Evolutionary conservation across 2,113 vertebrate genomes (phyloP).

Genomic region (Neogobius melanostomus): DNA sequence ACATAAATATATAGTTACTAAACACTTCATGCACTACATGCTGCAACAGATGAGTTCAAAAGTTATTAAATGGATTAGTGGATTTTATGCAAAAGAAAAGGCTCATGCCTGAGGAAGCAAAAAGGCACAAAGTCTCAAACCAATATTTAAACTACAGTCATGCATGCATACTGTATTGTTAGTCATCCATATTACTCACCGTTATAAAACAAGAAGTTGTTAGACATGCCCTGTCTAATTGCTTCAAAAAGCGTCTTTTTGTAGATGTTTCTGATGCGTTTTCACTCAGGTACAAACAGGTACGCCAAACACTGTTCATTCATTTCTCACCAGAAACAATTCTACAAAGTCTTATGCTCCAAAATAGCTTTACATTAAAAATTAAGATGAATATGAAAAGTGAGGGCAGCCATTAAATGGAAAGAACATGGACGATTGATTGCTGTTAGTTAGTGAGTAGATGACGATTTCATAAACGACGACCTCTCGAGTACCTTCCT

Average conservation of each 20-base stretch:
- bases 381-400: neutral
- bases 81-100: neutral
- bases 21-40: neutral
- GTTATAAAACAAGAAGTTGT: neutral
- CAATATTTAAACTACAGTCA: too few species aligned
- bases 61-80: neutral
- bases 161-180: too few species aligned
- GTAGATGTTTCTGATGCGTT: too few species aligned
- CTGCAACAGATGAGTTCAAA: neutral
- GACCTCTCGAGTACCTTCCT: slow-evolving; percentile 57
- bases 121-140: too few species aligned
- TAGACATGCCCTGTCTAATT: neutral
- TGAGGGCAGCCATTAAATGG: neutral
- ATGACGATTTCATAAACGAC: neutral
- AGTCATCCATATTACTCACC: neutral
- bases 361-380: too few species aligned
- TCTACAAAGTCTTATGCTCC: too few species aligned
- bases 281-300: neutral
- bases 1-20: neutral
- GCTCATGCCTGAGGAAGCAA: neutral
- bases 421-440: neutral
- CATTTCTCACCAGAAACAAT: too few species aligned
- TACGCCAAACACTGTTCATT: too few species aligned
- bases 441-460: slow-evolving; percentile 20
- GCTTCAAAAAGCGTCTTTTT: neutral